These are phyloP conservation scores for Nylanderia fulva DNA, from an alignment of 1,140 invertebrate genomes.

Conservation along the genomic window DNA sequence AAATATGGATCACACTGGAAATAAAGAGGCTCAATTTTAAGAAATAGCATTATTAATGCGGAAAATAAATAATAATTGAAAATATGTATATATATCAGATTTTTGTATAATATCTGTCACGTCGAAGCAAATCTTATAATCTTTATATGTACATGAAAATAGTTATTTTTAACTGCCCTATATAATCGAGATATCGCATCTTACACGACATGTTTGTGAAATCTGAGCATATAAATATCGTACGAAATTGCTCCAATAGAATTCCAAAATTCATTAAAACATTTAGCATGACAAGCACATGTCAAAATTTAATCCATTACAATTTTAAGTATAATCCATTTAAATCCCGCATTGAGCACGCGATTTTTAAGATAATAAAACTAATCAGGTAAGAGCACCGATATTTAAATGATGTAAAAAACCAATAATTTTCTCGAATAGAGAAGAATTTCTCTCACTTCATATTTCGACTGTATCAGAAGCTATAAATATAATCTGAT, in stretches of 20 bases:
- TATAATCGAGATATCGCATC: slow-evolving; percentile 24
- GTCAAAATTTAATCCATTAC: slow-evolving; percentile 39
- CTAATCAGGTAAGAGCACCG: slow-evolving; percentile 4
- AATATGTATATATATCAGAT: background rate
- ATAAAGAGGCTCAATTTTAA: background rate
- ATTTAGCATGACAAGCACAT: slow-evolving; percentile 37
- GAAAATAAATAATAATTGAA: background rate
- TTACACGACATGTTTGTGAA: slow-evolving; percentile 41
- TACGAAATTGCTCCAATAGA: slow-evolving; percentile 42
- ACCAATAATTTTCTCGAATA: background rate
- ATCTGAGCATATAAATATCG: slow-evolving; percentile 34
- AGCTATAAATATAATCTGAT: background rate
- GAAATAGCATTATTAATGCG: background rate
- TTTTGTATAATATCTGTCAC: background rate
- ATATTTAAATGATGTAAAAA: background rate
- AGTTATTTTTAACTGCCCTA: slow-evolving; percentile 30
- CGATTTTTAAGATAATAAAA: slow-evolving; percentile 13
- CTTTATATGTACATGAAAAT: slow-evolving; percentile 19
- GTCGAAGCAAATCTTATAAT: slow-evolving; percentile 30
- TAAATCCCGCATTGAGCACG: background rate
- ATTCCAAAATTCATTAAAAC: slow-evolving; percentile 22
- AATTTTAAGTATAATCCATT: slow-evolving; percentile 40
- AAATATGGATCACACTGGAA: background rate
- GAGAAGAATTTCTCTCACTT: background rate
- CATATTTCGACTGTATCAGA: background rate